Percentiles rank a stretch among this genome's conserved stretches.
Evolutionary conservation across 2,113 vertebrate genomes (phyloP).

Genomic region (Bubalus kerabau): DNA sequence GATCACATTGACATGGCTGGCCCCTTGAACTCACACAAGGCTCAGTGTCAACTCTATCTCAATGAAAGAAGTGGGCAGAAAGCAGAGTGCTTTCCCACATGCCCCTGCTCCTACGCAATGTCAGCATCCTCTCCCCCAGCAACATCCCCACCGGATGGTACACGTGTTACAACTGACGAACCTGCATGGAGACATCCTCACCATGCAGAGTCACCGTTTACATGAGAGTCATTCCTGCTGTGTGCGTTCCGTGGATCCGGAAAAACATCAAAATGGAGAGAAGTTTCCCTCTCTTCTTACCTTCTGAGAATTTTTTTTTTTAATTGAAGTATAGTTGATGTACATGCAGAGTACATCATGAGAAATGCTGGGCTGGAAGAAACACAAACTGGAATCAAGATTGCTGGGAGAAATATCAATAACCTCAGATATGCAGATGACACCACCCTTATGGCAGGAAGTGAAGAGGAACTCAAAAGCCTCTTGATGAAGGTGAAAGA

Average conservation of each 20-base stretch:
- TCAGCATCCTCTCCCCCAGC: neutral
- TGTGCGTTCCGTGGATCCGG: fast-evolving
- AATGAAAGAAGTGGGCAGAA: neutral
- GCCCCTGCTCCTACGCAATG: fast-evolving
- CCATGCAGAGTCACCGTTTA: neutral
- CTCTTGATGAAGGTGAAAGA: too few species aligned
- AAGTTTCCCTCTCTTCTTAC: neutral
- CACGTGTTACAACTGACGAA: too few species aligned
- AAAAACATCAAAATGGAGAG: neutral
- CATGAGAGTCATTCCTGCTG: neutral
- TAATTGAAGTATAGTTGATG: neutral
- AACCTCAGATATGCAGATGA: too few species aligned
- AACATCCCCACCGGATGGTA: neutral
- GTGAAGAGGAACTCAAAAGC: too few species aligned
- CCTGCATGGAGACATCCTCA: neutral
- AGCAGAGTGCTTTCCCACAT: neutral
- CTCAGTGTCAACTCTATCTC: neutral
- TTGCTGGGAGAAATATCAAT: too few species aligned
- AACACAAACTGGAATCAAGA: too few species aligned
- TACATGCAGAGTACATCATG: too few species aligned
- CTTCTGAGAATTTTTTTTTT: neutral
- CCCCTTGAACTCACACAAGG: neutral
- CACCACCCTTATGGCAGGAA: too few species aligned
- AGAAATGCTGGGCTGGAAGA: too few species aligned
- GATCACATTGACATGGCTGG: fast-evolving